Evolutionary conservation across 2,888 invertebrate genomes (phyloP).

Genomic region (Agrilus mali): DNA sequence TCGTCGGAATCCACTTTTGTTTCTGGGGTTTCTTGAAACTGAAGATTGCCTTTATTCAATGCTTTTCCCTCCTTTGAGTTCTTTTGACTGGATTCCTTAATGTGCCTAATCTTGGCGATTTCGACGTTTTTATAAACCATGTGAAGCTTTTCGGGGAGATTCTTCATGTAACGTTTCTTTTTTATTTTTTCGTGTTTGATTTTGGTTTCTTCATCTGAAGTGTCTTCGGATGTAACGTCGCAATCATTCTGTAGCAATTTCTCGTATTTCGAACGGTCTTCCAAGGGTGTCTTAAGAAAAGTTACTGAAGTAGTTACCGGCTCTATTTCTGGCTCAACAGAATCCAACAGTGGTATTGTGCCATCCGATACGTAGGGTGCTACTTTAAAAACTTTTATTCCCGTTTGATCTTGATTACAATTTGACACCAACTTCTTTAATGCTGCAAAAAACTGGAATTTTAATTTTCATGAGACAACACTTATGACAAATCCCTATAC

Average conservation of each 20-base stretch:
- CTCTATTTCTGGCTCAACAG: constrained; percentile 25
- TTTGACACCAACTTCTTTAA: too few species aligned
- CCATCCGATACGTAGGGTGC: constrained; percentile 26
- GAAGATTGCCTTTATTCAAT: constrained; percentile 21
- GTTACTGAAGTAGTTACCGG: constrained; percentile 32
- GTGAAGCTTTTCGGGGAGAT: constrained; percentile 41
- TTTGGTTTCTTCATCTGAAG: constrained; percentile 33
- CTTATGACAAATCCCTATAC: too few species aligned
- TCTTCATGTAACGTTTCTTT: constrained; percentile 31
- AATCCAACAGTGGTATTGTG: constrained; percentile 31
- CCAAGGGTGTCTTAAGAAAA: constrained; percentile 49
- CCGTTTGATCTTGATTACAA: too few species aligned
- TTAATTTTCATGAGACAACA: too few species aligned
- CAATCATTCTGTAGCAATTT: constrained; percentile 50
- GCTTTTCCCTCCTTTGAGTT: constrained; percentile 9
- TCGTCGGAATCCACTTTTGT: constrained; percentile 41
- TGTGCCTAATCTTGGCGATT: constrained; percentile 29
- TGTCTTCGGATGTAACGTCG: constrained; percentile 42
- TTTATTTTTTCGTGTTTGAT: constrained; percentile 25
- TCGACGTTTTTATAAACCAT: constrained; percentile 41
- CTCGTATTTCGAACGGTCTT: constrained; percentile 65
- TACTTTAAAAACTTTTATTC: too few species aligned
- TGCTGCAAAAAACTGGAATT: too few species aligned
- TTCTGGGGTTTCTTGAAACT: constrained; percentile 9
- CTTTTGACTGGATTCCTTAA: constrained; percentile 15